phyloP scores from a whole-genome alignment of 1,140 invertebrate genomes.

The Zaprionus nigranus region DNA sequence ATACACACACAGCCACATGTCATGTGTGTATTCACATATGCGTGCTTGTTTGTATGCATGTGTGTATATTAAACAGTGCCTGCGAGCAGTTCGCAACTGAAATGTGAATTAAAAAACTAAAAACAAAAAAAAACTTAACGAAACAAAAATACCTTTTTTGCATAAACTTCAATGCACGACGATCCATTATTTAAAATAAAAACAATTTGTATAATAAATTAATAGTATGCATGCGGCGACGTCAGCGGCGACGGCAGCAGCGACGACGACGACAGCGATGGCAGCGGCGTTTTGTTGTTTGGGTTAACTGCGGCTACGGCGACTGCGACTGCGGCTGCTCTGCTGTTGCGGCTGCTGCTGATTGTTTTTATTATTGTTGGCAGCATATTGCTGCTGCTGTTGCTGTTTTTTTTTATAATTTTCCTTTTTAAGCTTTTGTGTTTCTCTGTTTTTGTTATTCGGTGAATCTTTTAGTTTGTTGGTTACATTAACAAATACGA shows the following conservation, averaged over 20 bases:
- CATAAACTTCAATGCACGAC: slow-evolving; percentile 84
- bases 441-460: slow-evolving; percentile 46
- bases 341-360: slow-evolving; percentile 37
- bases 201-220: slow-evolving; percentile 81
- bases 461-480: slow-evolving; percentile 28
- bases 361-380: slow-evolving; percentile 63
- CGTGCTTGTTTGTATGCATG: neutral
- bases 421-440: slow-evolving; percentile 29
- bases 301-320: slow-evolving; percentile 31
- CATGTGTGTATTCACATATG: neutral
- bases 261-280: slow-evolving; percentile 42
- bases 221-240: slow-evolving; percentile 80
- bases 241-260: slow-evolving; percentile 45
- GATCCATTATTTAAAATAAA: slow-evolving; percentile 84
- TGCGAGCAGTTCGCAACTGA: slow-evolving; percentile 20
- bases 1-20: slow-evolving; percentile 24
- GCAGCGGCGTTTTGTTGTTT: slow-evolving; percentile 50
- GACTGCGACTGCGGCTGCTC: slow-evolving; percentile 39
- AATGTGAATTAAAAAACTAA: slow-evolving; percentile 47
- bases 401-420: slow-evolving; percentile 37
- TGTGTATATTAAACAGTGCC: slow-evolving; percentile 6
- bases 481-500: slow-evolving; percentile 66
- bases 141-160: slow-evolving; percentile 82
- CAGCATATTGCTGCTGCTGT: slow-evolving; percentile 63
- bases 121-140: slow-evolving; percentile 53